Evolutionary conservation across 2,888 invertebrate species (phyloP), one percentile per base, ranked within the genome.

Genomic region (Eurytoma adleriae): DNA sequence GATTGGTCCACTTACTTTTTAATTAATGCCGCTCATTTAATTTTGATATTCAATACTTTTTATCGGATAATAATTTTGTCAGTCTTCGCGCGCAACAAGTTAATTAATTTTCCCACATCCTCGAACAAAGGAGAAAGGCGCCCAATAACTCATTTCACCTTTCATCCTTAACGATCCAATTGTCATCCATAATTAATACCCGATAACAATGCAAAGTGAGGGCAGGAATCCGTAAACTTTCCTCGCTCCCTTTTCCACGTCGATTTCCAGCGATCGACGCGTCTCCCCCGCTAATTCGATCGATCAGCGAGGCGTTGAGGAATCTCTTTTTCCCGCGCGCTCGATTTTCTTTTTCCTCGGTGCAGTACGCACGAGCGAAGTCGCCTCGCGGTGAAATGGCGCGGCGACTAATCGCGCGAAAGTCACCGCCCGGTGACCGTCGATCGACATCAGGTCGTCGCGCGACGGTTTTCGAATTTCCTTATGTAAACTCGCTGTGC

Each of bases 401-500:
- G 5, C 66, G 66, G 12, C 48, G 20, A 30, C 40, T 24, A 24
- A 48, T 7, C n/a, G 10, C 40, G 64, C 52, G 52, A 67, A 67
- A 67, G 67, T 67, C 56, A 69, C 50, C 12, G 50, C 50, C 12
- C 12, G 50, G 12, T 12, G 7, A 50, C 12, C 12, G 50, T 56
- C 69, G 56, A 56, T 69, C 56, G 68, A n/a, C 20, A 2, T 5
- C 3, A 5, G 18, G 68, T 0, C 20, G 18, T 50, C 50, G 50
- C 20, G 64, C 40, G 48, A 48, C 18, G 56, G 48, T 48, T 70
- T 70, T 70, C 57, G 20, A 59, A 70, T 70, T 70, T 70, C 70
- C 70, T 70, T 48, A 69, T 67, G 52, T 67, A 67, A 67, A 67
- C 67, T 12, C 67, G 54, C 3, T 14, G 67, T 14, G n/a, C 18